These are phyloP conservation scores for Gephyroberyx darwinii DNA, from an alignment of 2,797 vertebrate species.

Conservation along the genomic window DNA sequence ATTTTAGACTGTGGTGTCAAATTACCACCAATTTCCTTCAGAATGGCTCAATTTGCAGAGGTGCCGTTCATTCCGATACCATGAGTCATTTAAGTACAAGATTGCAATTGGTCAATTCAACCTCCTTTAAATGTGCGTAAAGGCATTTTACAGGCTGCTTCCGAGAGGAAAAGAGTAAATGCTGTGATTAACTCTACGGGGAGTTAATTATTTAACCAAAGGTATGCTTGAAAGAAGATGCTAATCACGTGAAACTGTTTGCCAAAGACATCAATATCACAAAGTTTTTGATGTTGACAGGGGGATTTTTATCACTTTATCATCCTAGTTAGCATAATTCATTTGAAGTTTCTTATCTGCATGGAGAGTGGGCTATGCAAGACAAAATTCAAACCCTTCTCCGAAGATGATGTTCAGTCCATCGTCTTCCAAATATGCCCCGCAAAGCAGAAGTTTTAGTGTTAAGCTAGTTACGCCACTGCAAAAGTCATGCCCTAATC, in stretches of 20 bases:
- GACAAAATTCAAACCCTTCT: constrained; percentile 11
- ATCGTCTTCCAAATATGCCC: constrained; percentile 27
- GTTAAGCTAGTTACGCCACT: background rate
- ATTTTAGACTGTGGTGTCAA: constrained; percentile 57
- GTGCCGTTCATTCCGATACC: constrained; percentile 56
- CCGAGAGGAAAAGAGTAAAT: constrained; percentile 18
- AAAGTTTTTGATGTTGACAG: constrained; percentile 36
- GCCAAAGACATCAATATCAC: constrained; percentile 30
- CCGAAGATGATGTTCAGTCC: background rate
- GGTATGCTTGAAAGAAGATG: constrained; percentile 44
- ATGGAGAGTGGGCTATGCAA: background rate
- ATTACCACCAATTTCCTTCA: constrained; percentile 62
- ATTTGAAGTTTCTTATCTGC: constrained; percentile 42
- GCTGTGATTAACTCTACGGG: constrained; percentile 41
- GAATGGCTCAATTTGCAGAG: constrained; percentile 61
- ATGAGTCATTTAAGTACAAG: constrained; percentile 60
- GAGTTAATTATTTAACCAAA: constrained; percentile 63
- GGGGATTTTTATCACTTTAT: constrained; percentile 30
- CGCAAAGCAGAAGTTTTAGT: background rate
- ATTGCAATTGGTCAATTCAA: constrained; percentile 64
- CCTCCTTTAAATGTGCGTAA: constrained; percentile 41
- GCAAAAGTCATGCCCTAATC: constrained; percentile 37
- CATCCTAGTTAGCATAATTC: constrained; percentile 40
- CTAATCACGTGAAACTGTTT: constrained; percentile 54
- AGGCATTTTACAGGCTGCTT: constrained; percentile 45